Evolutionary conservation across 1,140 invertebrate genomes (phyloP), one percentile per base, ranked within the genome.

Genomic region (Ceratina australensis): DNA sequence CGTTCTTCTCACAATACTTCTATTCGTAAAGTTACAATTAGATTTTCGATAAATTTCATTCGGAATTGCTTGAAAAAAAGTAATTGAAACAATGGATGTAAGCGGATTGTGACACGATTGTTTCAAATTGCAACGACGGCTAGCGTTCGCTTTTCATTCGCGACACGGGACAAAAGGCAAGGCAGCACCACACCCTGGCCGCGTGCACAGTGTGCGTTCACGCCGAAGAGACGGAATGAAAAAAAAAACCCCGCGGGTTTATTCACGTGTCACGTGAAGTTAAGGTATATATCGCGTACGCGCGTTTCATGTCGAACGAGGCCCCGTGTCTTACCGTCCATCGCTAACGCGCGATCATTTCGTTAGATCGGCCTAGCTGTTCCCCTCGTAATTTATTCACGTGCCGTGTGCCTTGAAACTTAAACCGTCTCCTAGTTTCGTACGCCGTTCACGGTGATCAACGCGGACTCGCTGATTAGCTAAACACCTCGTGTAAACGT

Each of bases 181-280:
- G 33, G 74, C 66, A 81, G 79, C 84, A 85, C 83, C 83, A 81
- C 83, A 81, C 83, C 83, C 83, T 72, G 67, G 59, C 42, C 72
- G 79, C 82, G 82, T 85, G 78, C 82, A 47, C 83, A 66, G 65
- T 42, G 33, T 42, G 33, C 33, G 52, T 84, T 85, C 84, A 71
- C 69, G 71, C 66, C 84, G 72, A 72, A 75, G 81, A 84, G 79
- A 60, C 67, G 10, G 33, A 42, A 7, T 42, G 33, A 33, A 42
- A 42, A 42, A 42, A 42, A 42, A 42, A 42, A 42, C 0, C 33
- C 33, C 33, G 33, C 33, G 33, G 5, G 81, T 84, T 82, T 85
- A 81, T 84, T 42, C 75, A 61, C 83, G 79, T 79, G 83, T 85
- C 83, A 81, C 83, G 83, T 84, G 33, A 85, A 77, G 52, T 3